These are phyloP conservation scores for Drosophila baimaii DNA, from an alignment of 1,140 invertebrate genomes.

Conservation along the genomic window DNA sequence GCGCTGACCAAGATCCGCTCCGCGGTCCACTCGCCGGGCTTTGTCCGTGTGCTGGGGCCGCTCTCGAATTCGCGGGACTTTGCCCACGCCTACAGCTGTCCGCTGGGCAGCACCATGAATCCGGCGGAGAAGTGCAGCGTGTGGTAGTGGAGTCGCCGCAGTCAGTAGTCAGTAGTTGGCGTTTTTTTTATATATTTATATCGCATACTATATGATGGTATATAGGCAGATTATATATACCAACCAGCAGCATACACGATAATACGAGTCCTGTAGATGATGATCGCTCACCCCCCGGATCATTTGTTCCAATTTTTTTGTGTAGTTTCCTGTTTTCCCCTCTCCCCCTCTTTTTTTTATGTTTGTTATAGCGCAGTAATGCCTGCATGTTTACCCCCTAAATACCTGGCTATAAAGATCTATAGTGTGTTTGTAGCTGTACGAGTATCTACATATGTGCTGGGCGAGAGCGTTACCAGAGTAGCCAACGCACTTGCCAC, in stretches of 20 bases:
- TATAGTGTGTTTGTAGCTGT: constrained; percentile 31
- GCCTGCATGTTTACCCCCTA: constrained; percentile 14
- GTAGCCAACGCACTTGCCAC: constrained; percentile 21
- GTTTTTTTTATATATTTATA: constrained; percentile 59
- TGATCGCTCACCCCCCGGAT: constrained; percentile 7
- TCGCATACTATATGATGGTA: constrained; percentile 47
- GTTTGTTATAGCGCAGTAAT: constrained; percentile 38
- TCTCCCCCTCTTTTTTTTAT: constrained; percentile 4
- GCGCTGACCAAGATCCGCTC: constrained; percentile 96
- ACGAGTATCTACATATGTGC: constrained; percentile 13
- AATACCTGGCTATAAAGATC: constrained; percentile 21
- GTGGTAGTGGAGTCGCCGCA: constrained; percentile 88
- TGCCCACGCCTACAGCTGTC: constrained; percentile 92
- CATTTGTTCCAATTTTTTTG: constrained; percentile 26
- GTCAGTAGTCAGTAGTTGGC: constrained; percentile 4
- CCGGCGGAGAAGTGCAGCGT: constrained; percentile 95
- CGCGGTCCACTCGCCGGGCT: constrained; percentile 97
- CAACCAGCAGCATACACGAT: constrained; percentile 16
- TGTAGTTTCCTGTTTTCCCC: constrained; percentile 13
- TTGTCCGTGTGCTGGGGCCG: constrained; percentile 95
- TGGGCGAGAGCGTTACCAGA: not conserved
- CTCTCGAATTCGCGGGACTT: constrained; percentile 97
- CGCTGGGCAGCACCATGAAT: constrained; percentile 93
- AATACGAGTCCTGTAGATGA: constrained; percentile 17
- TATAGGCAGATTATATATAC: constrained; percentile 10